Percentiles rank a stretch among this genome's conserved stretches.
These are phyloP conservation scores for Muscina levida DNA, from an alignment of 2,888 invertebrate species.

Conservation along the genomic window DNA sequence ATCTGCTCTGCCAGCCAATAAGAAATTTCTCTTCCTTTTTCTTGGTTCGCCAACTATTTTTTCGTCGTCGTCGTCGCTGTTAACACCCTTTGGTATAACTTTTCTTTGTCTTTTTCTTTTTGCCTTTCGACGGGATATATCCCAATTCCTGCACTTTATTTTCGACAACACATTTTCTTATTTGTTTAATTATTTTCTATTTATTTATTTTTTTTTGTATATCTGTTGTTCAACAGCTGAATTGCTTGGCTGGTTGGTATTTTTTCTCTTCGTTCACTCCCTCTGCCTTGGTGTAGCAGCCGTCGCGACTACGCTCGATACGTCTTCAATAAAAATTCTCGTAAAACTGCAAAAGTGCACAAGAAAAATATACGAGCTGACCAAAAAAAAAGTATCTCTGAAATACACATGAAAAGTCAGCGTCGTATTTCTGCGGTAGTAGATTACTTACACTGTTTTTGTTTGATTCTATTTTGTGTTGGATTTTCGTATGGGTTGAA, in stretches of 20 bases:
- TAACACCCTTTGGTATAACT: neutral
- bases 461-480: conserved; percentile 21
- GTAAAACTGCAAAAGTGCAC: conserved; percentile 63
- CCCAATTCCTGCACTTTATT: neutral
- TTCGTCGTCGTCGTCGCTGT: neutral
- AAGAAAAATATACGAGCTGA: conserved; percentile 55
- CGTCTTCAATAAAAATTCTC: conserved; percentile 53
- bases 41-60: neutral
- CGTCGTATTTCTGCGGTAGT: conserved; percentile 26
- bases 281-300: neutral
- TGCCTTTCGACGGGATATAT: neutral
- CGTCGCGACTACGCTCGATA: neutral
- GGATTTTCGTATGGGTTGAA: conserved; percentile 16
- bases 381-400: neutral
- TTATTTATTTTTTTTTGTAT: neutral
- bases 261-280: too few species aligned
- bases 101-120: neutral
- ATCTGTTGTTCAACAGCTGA: conserved; percentile 4
- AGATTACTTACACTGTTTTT: conserved; percentile 4
- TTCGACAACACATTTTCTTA: neutral
- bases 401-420: neutral
- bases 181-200: neutral
- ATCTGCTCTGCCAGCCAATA: neutral
- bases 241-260: neutral
- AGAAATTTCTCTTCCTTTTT: conserved; percentile 1